Evolutionary conservation across 2,888 invertebrate species (phyloP).

Genomic region (Xanthia icteritia): DNA sequence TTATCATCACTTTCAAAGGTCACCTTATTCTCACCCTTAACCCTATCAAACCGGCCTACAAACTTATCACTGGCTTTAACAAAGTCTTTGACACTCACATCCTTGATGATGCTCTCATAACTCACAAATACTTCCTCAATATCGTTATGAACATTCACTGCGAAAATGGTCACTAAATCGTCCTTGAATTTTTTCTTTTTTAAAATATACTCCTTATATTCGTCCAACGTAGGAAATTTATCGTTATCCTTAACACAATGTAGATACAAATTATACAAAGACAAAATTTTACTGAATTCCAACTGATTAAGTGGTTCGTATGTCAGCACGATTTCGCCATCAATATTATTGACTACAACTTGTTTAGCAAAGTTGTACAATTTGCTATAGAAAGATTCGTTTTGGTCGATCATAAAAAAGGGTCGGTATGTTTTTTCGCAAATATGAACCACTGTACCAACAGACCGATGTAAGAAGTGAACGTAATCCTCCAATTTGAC

Average conservation of each 20-base stretch:
- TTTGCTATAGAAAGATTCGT: conserved; percentile 20
- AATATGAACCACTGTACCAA: background rate
- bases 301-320: conserved; percentile 26
- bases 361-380: background rate
- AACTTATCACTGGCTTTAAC: background rate
- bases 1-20: conserved; percentile 20
- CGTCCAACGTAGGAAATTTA: conserved; percentile 24
- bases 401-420: conserved; percentile 30
- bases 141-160: background rate
- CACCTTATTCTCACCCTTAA: conserved; percentile 24
- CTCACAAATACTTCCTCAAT: conserved; percentile 14
- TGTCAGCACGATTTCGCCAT: conserved; percentile 11
- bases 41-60: background rate
- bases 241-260: conserved; percentile 19
- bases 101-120: conserved; percentile 16
- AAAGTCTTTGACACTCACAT: conserved; percentile 8
- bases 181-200: conserved; percentile 29
- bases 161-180: conserved; percentile 34
- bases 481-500: conserved; percentile 39
- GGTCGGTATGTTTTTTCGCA: conserved; percentile 38
- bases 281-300: conserved; percentile 31
- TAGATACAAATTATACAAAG: conserved; percentile 29
- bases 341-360: conserved; percentile 19
- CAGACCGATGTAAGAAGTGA: conserved; percentile 12
- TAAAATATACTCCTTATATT: conserved; percentile 27